A percentile compares a stretch with the other conserved stretches of the same genome.
Conservation (phyloP, 2,113 vertebrate genomes). For the Chloebia gouldiae region DNA sequence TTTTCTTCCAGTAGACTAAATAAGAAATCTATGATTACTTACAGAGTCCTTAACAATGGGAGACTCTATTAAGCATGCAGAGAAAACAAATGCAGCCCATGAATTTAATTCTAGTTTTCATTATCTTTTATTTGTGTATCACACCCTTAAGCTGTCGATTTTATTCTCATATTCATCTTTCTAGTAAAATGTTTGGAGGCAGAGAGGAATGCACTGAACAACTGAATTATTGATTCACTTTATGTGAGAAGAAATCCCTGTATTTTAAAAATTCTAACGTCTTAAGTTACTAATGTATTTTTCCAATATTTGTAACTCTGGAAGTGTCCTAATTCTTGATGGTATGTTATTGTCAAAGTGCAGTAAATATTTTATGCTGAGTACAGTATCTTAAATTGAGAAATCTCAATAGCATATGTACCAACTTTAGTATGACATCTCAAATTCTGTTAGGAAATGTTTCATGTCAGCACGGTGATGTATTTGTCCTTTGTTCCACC, state of each 20-base stretch:
- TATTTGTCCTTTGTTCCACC: conserved; percentile 20
- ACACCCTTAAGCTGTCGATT: conserved; percentile 69
- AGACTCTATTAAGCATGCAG: conserved; percentile 57
- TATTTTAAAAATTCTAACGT: conserved; percentile 55
- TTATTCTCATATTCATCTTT: conserved; percentile 58
- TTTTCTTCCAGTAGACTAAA: conserved; percentile 55
- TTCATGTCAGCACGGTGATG: not conserved
- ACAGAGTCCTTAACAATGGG: conserved; percentile 61
- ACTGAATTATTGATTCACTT: conserved; percentile 59
- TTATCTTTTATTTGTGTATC: conserved; percentile 68
- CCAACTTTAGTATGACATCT: not conserved
- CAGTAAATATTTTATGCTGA: conserved; percentile 2
- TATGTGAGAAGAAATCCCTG: conserved; percentile 30
- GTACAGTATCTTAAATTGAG: not conserved
- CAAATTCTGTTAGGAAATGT: conserved; percentile 19
- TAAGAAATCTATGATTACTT: conserved; percentile 70
- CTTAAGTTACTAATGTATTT: conserved; percentile 11
- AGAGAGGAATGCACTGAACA: conserved; percentile 33
- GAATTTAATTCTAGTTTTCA: conserved; percentile 71
- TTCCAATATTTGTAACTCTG: conserved; percentile 9
- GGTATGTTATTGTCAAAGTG: conserved; percentile 52
- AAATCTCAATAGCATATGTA: conserved; percentile 32
- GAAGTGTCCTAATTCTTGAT: not conserved
- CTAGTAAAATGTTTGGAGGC: conserved; percentile 25
- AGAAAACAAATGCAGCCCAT: conserved; percentile 65